Evolutionary conservation across 2,113 vertebrate genomes (phyloP), one percentile per base, ranked within the genome.

Genomic region (Seriola dumerili): DNA sequence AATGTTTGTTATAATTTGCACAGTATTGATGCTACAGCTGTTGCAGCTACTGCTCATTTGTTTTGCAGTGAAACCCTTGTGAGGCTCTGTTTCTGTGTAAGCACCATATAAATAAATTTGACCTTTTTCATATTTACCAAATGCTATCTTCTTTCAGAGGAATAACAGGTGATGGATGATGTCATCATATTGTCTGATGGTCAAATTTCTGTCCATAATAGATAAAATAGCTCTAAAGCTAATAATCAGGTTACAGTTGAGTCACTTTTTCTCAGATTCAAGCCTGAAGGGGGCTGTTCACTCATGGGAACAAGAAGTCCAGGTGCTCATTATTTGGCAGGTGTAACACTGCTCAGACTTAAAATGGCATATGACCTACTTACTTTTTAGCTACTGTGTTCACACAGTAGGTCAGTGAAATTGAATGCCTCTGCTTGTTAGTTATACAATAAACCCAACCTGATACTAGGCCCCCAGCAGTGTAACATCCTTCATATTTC

Each of bases 261-360:
- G 44, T 62, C 36, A 36, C n/a, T 73, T 67, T 68, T 57, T 34
- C 8, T 48, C 42, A 66, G 71, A 42, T 6, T 66, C 5, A 1
- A n/a, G 21, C 46, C 36, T 42, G 8, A 21, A 52, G 58, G 23
- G 42, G 48, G 63, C 34, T 23, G 13, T 38, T 77, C 36, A 55
- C 67, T 80, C 55, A 21, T 48, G 75, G 40, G n/a, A 55, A 83
- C 44, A 55, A 66, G 25, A 25, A 17, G n/a, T 8, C 16, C 63
- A 64, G 80, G 57, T 75, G 69, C 59, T 85, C 54, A 73, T 78
- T 85, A 83, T 82, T 69, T 76, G 44, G 64, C 69, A 82, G 75
- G 62, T 34, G 52, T 52, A 46, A 50, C 62, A 68, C 65, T 36
- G 65, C 44, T 81, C 73, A 66, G 40, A 42, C 52, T 23, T 6